Conservation (phyloP, 1,140 invertebrate genomes). For the Drosophila nikananu region DNA sequence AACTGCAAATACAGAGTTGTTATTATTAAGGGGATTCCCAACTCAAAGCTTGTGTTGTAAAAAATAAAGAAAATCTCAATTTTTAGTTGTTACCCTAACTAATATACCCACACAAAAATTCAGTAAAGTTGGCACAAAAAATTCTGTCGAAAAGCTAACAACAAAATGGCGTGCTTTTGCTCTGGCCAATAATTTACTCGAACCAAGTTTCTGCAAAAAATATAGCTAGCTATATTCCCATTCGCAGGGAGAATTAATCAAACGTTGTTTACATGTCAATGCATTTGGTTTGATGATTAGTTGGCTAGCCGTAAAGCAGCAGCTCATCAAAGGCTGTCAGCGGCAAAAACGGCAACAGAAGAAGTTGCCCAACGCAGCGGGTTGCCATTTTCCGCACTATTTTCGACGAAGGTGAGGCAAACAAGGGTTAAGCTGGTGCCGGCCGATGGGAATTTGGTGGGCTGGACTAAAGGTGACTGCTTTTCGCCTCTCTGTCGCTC, state of each 20-base stretch:
- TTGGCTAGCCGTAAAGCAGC: slow-evolving; percentile 35
- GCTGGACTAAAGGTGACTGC: slow-evolving; percentile 5
- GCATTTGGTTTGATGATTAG: slow-evolving; percentile 72
- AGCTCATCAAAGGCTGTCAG: slow-evolving; percentile 61
- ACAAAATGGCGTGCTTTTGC: slow-evolving; percentile 69
- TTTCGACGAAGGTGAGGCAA: neutral
- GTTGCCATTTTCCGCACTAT: slow-evolving; percentile 15
- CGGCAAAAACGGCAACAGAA: slow-evolving; percentile 25
- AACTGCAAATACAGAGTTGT: no score
- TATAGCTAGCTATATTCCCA: neutral
- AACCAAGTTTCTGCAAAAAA: neutral
- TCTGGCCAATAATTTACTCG: slow-evolving; percentile 35
- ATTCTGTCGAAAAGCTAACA: slow-evolving; percentile 60
- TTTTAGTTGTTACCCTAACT: neutral
- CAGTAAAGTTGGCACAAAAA: slow-evolving; percentile 25
- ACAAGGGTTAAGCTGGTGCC: slow-evolving; percentile 8
- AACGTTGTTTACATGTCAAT: slow-evolving; percentile 77
- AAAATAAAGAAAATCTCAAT: neutral
- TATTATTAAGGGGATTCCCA: neutral
- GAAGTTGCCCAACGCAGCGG: slow-evolving; percentile 7
- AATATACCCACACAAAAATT: neutral
- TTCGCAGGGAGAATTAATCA: slow-evolving; percentile 27
- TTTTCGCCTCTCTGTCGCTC: slow-evolving; percentile 7
- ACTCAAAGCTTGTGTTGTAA: no score
- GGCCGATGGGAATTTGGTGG: neutral